Conservation (phyloP, 2,888 invertebrate species). For the Altica lythri region DNA sequence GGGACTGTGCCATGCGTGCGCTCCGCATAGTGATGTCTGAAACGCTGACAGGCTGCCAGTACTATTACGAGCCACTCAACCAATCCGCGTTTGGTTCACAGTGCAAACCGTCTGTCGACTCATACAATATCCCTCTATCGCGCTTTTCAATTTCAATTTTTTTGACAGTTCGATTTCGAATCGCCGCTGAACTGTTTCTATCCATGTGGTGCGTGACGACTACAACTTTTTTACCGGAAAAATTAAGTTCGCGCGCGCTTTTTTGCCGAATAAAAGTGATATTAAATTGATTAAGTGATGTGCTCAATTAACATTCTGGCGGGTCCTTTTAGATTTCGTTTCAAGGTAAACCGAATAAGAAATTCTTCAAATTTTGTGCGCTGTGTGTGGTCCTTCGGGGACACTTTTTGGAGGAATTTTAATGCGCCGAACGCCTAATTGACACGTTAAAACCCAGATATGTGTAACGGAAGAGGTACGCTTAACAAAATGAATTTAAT, state of each 20-base stretch:
- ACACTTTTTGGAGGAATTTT: conserved; percentile 43
- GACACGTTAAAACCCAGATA: conserved; percentile 51
- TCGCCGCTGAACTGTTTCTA: conserved; percentile 33
- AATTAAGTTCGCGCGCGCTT: neutral
- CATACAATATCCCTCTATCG: conserved; percentile 50
- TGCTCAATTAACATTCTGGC: conserved; percentile 38
- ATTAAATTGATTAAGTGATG: conserved; percentile 38
- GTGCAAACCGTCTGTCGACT: conserved; percentile 56
- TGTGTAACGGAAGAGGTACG: conserved; percentile 41
- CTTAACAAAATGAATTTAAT: conserved; percentile 48
- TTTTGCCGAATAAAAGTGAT: conserved; percentile 27
- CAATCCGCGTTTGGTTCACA: conserved; percentile 56
- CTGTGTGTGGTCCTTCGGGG: conserved; percentile 45
- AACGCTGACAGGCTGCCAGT: conserved; percentile 60
- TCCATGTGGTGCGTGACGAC: conserved; percentile 23
- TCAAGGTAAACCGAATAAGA: conserved; percentile 34
- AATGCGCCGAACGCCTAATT: conserved; percentile 50
- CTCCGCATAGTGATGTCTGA: conserved; percentile 59
- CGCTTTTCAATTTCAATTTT: conserved; percentile 43
- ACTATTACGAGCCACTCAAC: conserved; percentile 57
- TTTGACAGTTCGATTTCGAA: conserved; percentile 42
- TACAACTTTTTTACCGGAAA: conserved; percentile 17
- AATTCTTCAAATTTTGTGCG: conserved; percentile 32
- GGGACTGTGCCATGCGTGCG: conserved; percentile 52
- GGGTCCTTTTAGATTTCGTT: conserved; percentile 31